Conservation (phyloP, 2,797 vertebrate species). For the Myiothlypis coronata region DNA sequence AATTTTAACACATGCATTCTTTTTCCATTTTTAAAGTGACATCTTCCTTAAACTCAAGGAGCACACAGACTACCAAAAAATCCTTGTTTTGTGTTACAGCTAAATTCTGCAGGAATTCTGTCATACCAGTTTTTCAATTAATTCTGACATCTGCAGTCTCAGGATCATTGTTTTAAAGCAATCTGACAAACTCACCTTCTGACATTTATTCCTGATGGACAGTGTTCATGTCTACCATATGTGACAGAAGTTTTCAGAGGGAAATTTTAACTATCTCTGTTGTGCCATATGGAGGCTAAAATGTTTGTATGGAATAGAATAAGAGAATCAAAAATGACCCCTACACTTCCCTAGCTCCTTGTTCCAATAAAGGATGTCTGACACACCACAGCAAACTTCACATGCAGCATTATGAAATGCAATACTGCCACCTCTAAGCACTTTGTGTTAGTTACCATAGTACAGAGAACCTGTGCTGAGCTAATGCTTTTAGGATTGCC, state of each 20-base stretch:
- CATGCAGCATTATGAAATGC: not conserved
- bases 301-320: not conserved
- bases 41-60: not conserved
- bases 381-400: not conserved
- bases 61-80: not conserved
- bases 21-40: not conserved
- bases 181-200: not conserved
- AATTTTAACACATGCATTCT: not conserved
- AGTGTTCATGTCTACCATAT: not conserved
- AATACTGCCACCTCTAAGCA: constrained; percentile 16
- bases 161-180: not conserved
- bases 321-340: not conserved
- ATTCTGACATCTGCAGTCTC: not conserved
- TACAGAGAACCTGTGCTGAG: not conserved
- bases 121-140: not conserved
- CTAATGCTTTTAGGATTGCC: not conserved
- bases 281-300: not conserved
- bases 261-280: not conserved
- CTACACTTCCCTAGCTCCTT: not conserved
- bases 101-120: not conserved
- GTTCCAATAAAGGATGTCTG: not conserved
- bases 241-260: not conserved
- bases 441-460: not conserved
- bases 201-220: not conserved
- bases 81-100: not conserved